Evolutionary conservation across 2,797 vertebrate species (phyloP).

Genomic region (Hipposideros larvatus): DNA sequence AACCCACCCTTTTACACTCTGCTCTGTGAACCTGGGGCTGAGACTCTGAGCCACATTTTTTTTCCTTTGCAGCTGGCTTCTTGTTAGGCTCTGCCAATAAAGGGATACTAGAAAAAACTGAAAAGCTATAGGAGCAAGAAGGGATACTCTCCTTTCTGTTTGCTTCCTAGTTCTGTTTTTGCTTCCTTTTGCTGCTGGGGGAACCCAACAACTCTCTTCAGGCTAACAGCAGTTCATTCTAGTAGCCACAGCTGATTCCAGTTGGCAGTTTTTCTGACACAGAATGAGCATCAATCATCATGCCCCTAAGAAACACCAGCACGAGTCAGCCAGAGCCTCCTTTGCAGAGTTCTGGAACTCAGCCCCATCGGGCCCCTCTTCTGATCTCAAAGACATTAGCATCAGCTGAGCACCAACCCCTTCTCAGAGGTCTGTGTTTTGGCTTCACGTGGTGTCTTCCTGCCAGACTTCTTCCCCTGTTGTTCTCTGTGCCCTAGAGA

Average conservation of each 20-base stretch:
- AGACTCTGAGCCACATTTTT: neutral
- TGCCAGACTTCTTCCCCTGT: neutral
- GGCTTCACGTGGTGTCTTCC: neutral
- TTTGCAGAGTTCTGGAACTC: neutral
- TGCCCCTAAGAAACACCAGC: neutral
- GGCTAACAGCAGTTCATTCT: neutral
- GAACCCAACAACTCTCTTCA: neutral
- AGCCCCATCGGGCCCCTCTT: neutral
- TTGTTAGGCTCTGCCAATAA: neutral
- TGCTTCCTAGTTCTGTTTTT: conserved; percentile 28
- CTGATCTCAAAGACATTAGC: neutral
- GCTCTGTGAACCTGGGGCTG: neutral
- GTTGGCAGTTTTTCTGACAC: neutral
- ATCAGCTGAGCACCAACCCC: neutral
- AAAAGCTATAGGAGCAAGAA: neutral
- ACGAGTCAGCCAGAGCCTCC: neutral
- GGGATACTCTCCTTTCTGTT: neutral
- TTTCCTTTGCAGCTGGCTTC: neutral
- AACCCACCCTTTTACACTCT: neutral
- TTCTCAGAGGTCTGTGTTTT: neutral
- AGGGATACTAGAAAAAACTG: neutral
- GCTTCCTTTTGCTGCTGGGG: neutral
- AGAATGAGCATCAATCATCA: neutral
- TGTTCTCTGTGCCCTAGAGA: neutral
- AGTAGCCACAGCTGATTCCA: neutral